phyloP scores from a whole-genome alignment of 2,888 invertebrate genomes.

The Oxytorus armatus region DNA sequence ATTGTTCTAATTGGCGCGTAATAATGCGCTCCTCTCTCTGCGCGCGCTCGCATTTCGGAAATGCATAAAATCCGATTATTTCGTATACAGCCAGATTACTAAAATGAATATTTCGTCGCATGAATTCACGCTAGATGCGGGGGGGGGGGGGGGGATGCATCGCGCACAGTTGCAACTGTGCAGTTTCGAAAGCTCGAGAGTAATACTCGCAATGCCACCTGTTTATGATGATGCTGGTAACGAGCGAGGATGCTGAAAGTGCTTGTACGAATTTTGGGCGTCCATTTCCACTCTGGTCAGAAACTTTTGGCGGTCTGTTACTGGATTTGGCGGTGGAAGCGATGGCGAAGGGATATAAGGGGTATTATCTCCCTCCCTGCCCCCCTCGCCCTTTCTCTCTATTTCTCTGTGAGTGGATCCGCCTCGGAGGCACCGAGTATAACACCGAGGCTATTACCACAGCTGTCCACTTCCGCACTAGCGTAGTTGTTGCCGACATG shows the following conservation, averaged over 20 bases:
- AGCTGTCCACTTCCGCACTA: slow-evolving; percentile 63
- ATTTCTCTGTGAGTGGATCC: slow-evolving; percentile 64
- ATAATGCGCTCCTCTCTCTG: not conserved
- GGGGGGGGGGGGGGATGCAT: no score
- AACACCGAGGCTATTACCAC: slow-evolving; percentile 61
- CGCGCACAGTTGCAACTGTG: slow-evolving; percentile 1
- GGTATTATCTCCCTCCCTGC: slow-evolving; percentile 15
- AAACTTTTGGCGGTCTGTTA: slow-evolving; percentile 30
- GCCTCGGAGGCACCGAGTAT: slow-evolving; percentile 51
- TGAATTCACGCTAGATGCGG: not conserved
- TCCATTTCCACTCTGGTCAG: slow-evolving; percentile 38
- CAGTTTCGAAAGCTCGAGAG: not conserved
- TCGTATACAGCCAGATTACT: slow-evolving; percentile 1
- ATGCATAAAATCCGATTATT: not conserved
- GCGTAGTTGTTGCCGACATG: slow-evolving; percentile 58
- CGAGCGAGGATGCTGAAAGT: slow-evolving; percentile 21
- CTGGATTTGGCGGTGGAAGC: slow-evolving; percentile 20
- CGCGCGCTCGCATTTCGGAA: not conserved
- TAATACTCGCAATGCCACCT: not conserved
- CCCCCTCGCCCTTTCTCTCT: slow-evolving; percentile 40
- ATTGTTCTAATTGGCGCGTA: no score
- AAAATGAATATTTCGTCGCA: not conserved
- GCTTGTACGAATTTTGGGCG: slow-evolving; percentile 28
- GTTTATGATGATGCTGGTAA: not conserved
- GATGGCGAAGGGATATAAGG: slow-evolving; percentile 34